phyloP scores from a whole-genome alignment of 2,888 invertebrate species.

The Mythimna loreyi region DNA sequence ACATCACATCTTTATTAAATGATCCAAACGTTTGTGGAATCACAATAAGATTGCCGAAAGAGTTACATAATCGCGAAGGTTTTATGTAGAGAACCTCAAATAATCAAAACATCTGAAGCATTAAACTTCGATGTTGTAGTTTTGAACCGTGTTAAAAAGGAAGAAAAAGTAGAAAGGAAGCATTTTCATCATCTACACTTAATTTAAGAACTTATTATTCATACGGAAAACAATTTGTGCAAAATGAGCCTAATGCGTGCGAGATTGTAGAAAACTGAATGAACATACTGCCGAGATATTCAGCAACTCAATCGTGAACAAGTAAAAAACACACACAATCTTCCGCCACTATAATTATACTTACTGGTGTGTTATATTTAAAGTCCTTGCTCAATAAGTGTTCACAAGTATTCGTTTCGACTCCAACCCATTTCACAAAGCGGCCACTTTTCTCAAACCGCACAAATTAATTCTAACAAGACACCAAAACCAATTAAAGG shows the following conservation, averaged over 20 bases:
- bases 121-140: neutral
- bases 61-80: neutral
- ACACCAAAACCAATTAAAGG: constrained; percentile 48
- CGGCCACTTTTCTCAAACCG: constrained; percentile 29
- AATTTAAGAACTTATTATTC: too few relatives aligned
- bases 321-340: too few relatives aligned
- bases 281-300: too few relatives aligned
- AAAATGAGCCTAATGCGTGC: too few relatives aligned
- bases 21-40: constrained; percentile 23
- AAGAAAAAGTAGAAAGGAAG: too few relatives aligned
- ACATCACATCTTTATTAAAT: constrained; percentile 19
- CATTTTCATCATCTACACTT: too few relatives aligned
- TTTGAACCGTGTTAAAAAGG: neutral
- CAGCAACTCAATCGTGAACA: too few relatives aligned
- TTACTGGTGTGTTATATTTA: neutral
- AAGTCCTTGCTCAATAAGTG: constrained; percentile 6
- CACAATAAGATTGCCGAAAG: constrained; percentile 13
- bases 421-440: constrained; percentile 17
- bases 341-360: too few relatives aligned
- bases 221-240: too few relatives aligned
- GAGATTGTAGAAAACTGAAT: too few relatives aligned
- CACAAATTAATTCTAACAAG: constrained; percentile 46
- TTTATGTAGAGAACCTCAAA: neutral
- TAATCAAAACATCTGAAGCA: neutral
- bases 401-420: neutral